A percentile compares a stretch with the other conserved stretches of the same genome.
These are phyloP conservation scores for Bombus huntii DNA, from an alignment of 1,140 invertebrate genomes.

Conservation along the genomic window DNA sequence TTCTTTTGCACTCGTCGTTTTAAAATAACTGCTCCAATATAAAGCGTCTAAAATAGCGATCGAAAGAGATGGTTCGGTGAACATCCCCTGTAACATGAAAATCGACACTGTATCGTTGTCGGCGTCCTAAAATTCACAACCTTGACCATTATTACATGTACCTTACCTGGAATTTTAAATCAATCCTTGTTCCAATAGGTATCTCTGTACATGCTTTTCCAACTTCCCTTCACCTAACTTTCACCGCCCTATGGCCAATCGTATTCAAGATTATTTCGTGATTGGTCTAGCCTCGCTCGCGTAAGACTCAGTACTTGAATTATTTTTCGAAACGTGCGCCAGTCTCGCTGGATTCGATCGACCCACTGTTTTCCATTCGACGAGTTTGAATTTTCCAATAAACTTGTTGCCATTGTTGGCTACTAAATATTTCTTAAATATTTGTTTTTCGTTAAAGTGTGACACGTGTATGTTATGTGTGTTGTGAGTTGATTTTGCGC, in stretches of 20 bases:
- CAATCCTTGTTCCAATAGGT: not conserved
- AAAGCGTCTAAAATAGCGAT: not conserved
- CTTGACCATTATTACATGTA: not conserved
- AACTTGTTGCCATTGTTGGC: too few species aligned
- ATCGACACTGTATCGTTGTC: not conserved
- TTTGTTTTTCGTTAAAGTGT: too few species aligned
- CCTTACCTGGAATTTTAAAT: not conserved
- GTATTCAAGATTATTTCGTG: not conserved
- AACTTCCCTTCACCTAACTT: not conserved
- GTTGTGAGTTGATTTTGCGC: too few species aligned
- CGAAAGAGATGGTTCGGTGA: not conserved
- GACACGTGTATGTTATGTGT: too few species aligned
- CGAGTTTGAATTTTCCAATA: too few species aligned
- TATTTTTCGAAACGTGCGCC: not conserved
- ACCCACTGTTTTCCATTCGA: too few species aligned
- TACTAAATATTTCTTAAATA: too few species aligned
- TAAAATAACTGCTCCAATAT: not conserved
- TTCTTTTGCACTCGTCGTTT: not conserved
- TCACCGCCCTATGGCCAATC: not conserved
- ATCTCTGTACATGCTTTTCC: not conserved
- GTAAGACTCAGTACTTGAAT: not conserved
- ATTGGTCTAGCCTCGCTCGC: too few species aligned
- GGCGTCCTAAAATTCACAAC: not conserved
- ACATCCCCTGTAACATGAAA: not conserved
- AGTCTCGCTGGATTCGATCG: too few species aligned